Evolutionary conservation across 53 echinoderm and acorn worm species (phyloP), one percentile per base, ranked within the genome.

Genomic region (Hippasteria phrygiana): DNA sequence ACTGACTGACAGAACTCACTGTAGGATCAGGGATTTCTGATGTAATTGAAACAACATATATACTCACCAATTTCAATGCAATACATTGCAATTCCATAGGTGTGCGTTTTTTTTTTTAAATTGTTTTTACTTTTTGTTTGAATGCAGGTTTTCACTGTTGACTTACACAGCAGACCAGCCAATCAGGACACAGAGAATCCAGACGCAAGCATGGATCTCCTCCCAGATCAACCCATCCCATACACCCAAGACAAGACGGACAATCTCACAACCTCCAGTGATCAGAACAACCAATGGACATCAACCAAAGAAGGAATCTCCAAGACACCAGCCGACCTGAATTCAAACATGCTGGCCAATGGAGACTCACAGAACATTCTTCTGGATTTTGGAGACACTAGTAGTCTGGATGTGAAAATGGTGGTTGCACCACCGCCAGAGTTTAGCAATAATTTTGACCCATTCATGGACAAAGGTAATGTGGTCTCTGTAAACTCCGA

Each of bases 91-190:
- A n/a, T n/a, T n/a, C n/a, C n/a, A 31, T 42, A 18, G 20, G 1
- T 38, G 18, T 72, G 40, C 29, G 42, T 26, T 26, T 28, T 20
- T 18, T 55, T 17, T 38, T 17, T 18, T 45, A 34, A 18, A 26
- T 17, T 6, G 11, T 63, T 37, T 62, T 65, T 4, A 29, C 20
- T 43, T 85, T 85, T 22, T 2, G 34, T 69, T 50, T 29, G 3
- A 43, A 5, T 70, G 2, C 70, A 85, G 85, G 85, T 50, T 36
- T 69, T 85, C 51, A 85, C 85, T 22, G 85, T 85, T 85, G 85
- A 85, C 17, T 38, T 85, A 50, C 48, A 34, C 42, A n/a, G 35
- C n/a, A 69, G 17, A 70, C 28, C 71, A 18, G 42, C 34, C 46
- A 47, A 37, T 13, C 46, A 36, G 50, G 70, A 85, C 26, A 17